Evolutionary conservation across 2,113 vertebrate genomes (phyloP).

Genomic region (Serilophus lunatus): DNA sequence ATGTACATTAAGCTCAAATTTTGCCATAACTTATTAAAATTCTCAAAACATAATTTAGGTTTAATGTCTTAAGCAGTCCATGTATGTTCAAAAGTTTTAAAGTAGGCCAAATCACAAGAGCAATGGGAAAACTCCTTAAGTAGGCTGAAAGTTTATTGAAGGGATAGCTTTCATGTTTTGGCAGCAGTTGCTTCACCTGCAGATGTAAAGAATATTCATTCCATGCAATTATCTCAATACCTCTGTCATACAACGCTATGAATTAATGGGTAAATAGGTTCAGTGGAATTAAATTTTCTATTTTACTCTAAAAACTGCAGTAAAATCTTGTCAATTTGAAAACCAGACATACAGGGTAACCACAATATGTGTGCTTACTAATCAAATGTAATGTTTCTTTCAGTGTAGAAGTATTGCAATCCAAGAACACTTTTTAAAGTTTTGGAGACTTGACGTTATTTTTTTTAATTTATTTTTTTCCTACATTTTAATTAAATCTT

Average conservation of each 20-base stretch:
- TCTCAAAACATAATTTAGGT: neutral
- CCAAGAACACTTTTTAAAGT: neutral
- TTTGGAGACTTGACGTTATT: neutral
- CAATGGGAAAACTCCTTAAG: neutral
- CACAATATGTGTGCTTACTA: neutral
- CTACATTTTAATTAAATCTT: neutral
- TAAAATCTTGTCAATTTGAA: neutral
- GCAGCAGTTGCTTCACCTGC: neutral
- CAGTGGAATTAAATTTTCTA: neutral
- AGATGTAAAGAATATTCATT: neutral
- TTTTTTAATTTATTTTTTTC: neutral
- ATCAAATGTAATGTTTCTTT: neutral
- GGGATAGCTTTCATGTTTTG: neutral
- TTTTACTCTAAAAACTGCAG: neutral
- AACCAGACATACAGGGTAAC: neutral
- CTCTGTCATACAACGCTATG: neutral
- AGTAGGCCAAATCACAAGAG: neutral
- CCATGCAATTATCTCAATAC: neutral
- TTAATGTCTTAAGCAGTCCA: neutral
- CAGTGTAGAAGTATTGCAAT: neutral
- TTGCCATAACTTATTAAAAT: neutral
- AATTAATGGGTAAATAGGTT: neutral
- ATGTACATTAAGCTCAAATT: neutral
- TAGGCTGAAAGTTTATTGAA: neutral
- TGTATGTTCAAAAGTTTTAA: neutral